Conservation (phyloP, 1,140 invertebrate species). For the Kradibia gibbosae region DNA sequence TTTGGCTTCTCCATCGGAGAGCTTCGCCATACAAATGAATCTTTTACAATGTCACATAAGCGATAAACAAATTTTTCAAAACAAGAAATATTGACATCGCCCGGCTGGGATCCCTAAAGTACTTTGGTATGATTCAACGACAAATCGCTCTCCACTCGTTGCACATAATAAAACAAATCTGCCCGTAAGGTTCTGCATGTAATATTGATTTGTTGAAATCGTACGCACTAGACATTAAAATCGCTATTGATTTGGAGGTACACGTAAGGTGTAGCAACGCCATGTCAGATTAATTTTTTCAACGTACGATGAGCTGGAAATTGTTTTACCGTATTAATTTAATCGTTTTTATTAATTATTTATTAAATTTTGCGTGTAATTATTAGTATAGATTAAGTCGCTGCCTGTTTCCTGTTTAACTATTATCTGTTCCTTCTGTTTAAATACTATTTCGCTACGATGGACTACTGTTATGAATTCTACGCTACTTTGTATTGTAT, state of each 20-base stretch:
- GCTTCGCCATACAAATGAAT: background rate
- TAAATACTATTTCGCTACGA: slow-evolving; percentile 70
- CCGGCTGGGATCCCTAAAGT: slow-evolving; percentile 38
- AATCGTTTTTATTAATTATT: no score
- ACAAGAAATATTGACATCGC: slow-evolving; percentile 33
- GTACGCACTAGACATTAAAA: background rate
- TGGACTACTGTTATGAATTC: slow-evolving; percentile 69
- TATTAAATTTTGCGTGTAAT: slow-evolving; percentile 4
- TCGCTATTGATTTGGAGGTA: background rate
- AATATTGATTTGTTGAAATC: background rate
- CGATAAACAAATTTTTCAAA: slow-evolving; percentile 21
- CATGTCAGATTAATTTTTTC: slow-evolving; percentile 23
- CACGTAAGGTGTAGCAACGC: slow-evolving; percentile 2
- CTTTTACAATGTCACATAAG: slow-evolving; percentile 12
- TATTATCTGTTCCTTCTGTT: slow-evolving; percentile 56
- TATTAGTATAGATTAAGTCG: slow-evolving; percentile 55
- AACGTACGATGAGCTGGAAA: slow-evolving; percentile 55
- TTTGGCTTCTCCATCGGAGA: background rate
- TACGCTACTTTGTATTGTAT: slow-evolving; percentile 70
- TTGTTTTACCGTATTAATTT: slow-evolving; percentile 50
- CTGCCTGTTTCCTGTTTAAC: slow-evolving; percentile 55
- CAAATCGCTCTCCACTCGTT: slow-evolving; percentile 8
- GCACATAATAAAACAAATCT: slow-evolving; percentile 36
- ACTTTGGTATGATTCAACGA: slow-evolving; percentile 41
- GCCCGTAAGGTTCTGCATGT: background rate